Conservation (phyloP, 2,113 vertebrate species). For the Aegypius monachus region DNA sequence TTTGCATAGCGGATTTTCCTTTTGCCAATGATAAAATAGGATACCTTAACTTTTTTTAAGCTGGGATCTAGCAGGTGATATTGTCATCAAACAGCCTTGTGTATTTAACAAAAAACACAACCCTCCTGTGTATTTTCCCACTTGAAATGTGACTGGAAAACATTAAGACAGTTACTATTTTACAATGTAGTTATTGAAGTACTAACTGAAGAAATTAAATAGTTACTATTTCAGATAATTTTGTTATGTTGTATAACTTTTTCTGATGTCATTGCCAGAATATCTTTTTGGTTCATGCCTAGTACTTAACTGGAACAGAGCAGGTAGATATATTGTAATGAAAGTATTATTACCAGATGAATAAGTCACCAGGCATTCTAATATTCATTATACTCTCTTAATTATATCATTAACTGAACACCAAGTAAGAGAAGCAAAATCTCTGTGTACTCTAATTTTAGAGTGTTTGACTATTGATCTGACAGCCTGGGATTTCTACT, state of each 20-base stretch:
- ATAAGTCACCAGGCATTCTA: not conserved
- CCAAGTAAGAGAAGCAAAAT: not conserved
- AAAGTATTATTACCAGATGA: not conserved
- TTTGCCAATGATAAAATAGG: not conserved
- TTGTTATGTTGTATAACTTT: not conserved
- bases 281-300: not conserved
- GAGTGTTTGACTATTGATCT: not conserved
- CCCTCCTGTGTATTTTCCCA: not conserved
- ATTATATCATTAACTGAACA: not conserved
- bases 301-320: not conserved
- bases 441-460: not conserved
- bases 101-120: not conserved
- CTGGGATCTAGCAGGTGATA: not conserved
- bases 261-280: not conserved
- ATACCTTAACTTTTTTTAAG: not conserved
- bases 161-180: not conserved
- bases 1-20: not conserved
- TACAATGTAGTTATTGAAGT: not conserved
- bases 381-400: not conserved
- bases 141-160: not conserved
- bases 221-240: not conserved
- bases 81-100: not conserved
- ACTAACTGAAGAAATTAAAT: not conserved
- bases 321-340: accelerated
- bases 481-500: not conserved